phyloP scores from a whole-genome alignment of 1,140 invertebrate genomes.

The Ooceraea biroi region DNA sequence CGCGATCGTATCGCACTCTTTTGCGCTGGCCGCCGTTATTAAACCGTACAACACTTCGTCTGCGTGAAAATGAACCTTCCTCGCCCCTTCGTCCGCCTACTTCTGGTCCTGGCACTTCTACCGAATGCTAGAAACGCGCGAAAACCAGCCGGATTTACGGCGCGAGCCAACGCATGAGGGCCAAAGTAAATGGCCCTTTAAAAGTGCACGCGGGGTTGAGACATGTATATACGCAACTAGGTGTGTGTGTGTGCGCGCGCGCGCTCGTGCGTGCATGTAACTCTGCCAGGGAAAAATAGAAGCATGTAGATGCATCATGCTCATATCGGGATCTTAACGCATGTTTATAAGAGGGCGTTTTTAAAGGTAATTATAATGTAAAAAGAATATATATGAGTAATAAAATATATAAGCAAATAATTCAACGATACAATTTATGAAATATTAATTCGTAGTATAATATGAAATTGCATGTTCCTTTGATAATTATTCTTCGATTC shows the following conservation, averaged over 20 bases:
- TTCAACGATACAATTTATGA: neutral
- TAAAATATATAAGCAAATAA: neutral
- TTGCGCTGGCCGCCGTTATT: slow-evolving; percentile 39
- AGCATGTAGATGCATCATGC: slow-evolving; percentile 3
- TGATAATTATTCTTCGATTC: no score
- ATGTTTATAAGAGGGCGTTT: neutral
- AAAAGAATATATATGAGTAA: neutral
- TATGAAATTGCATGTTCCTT: neutral
- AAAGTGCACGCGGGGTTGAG: slow-evolving; percentile 23
- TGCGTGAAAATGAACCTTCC: slow-evolving; percentile 41
- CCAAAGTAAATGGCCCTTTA: slow-evolving; percentile 57
- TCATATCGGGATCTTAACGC: neutral
- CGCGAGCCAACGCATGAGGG: slow-evolving; percentile 37
- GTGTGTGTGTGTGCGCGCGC: no score
- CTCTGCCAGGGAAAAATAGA: neutral
- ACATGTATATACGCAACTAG: slow-evolving; percentile 9
- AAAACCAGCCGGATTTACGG: slow-evolving; percentile 51
- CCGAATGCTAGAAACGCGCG: slow-evolving; percentile 39
- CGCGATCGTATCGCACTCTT: slow-evolving; percentile 28
- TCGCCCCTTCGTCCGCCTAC: slow-evolving; percentile 32
- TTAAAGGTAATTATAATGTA: neutral
- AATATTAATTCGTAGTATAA: neutral
- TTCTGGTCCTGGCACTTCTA: slow-evolving; percentile 54
- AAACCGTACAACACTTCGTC: slow-evolving; percentile 48
- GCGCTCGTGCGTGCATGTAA: neutral